phyloP scores from a whole-genome alignment of 2,797 vertebrate genomes.

The Mastacembelus armatus region DNA sequence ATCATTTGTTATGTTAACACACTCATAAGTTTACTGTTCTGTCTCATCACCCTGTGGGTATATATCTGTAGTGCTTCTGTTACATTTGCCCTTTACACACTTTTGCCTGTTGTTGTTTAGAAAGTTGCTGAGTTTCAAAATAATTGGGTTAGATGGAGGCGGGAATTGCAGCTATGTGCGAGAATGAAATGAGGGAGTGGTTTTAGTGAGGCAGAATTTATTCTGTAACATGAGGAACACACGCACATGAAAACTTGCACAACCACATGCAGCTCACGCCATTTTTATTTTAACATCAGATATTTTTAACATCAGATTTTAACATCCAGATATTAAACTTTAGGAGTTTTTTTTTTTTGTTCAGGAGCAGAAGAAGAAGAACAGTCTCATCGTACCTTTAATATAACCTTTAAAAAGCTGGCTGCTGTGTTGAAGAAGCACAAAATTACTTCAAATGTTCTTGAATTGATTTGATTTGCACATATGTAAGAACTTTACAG shows the following conservation, averaged over 20 bases:
- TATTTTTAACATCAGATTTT: no score
- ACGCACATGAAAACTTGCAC: background rate
- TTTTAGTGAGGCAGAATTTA: background rate
- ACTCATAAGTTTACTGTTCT: constrained; percentile 2
- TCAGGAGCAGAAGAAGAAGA: background rate
- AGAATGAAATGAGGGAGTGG: background rate
- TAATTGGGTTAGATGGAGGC: background rate
- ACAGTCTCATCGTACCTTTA: constrained; percentile 15
- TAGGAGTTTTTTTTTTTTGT: constrained; percentile 4
- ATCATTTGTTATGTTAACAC: constrained; percentile 39
- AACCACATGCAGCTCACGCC: background rate
- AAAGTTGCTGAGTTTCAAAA: constrained; percentile 5
- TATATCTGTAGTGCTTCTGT: background rate
- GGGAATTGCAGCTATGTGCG: background rate
- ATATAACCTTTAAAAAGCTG: background rate
- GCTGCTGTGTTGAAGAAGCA: background rate
- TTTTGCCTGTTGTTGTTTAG: background rate
- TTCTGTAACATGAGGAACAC: background rate
- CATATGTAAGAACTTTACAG: no score
- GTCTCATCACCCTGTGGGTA: constrained; percentile 2
- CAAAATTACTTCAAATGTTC: background rate
- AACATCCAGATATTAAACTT: constrained; percentile 5
- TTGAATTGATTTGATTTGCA: background rate
- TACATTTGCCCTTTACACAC: constrained; percentile 4
- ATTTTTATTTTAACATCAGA: constrained; percentile 18